A percentile compares a stretch with the other conserved stretches of the same genome.
phyloP scores from a whole-genome alignment of 2,888 invertebrate species.

The Aphrophora alni region DNA sequence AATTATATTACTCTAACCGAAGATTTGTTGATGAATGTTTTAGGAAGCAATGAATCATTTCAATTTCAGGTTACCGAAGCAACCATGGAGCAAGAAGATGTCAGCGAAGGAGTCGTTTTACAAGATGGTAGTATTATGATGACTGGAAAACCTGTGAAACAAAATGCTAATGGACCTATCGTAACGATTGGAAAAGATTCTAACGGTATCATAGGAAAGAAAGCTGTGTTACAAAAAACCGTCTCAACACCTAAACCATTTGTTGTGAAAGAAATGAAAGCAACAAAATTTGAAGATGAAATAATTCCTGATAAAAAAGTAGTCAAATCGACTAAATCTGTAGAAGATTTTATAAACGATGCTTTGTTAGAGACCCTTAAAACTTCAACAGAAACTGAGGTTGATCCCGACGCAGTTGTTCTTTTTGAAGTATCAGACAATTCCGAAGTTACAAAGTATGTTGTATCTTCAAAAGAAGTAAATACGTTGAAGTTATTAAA shows the following conservation, averaged over 20 bases:
- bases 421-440: slow-evolving; percentile 50
- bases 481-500: slow-evolving; percentile 49
- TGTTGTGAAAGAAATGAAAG: slow-evolving; percentile 44
- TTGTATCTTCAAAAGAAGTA: slow-evolving; percentile 51
- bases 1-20: slow-evolving; percentile 69
- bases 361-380: slow-evolving; percentile 46
- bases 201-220: slow-evolving; percentile 17
- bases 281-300: slow-evolving; percentile 34
- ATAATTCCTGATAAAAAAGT: slow-evolving; percentile 7
- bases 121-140: slow-evolving; percentile 42
- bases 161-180: slow-evolving; percentile 17
- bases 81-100: slow-evolving; percentile 41
- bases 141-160: slow-evolving; percentile 30
- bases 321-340: slow-evolving; percentile 20
- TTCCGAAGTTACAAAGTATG: slow-evolving; percentile 50
- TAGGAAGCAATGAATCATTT: slow-evolving; percentile 44
- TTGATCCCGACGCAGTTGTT: slow-evolving; percentile 52
- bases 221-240: slow-evolving; percentile 37
- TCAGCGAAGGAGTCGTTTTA: slow-evolving; percentile 41
- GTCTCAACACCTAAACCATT: slow-evolving; percentile 40
- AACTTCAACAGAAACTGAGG: slow-evolving; percentile 45
- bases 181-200: slow-evolving; percentile 29
- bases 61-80: slow-evolving; percentile 48
- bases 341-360: slow-evolving; percentile 44
- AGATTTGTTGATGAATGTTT: slow-evolving; percentile 60